A percentile compares a stretch with the other conserved stretches of the same genome.
These are phyloP conservation scores for Probaryconus sp. DNA, from an alignment of 1,140 invertebrate species.

Conservation along the genomic window DNA sequence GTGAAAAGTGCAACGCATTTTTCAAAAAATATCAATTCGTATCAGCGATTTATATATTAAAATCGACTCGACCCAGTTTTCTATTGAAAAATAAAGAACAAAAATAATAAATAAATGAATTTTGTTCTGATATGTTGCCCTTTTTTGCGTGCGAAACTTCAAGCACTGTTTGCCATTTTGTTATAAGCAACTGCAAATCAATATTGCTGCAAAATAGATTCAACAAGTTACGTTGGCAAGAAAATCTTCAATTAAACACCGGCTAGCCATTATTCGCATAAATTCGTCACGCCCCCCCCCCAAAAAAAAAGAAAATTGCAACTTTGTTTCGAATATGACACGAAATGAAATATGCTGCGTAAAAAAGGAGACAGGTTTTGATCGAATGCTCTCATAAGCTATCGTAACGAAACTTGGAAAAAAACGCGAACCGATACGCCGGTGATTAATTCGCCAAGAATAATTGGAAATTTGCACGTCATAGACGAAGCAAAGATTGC, in stretches of 20 bases:
- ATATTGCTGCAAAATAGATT: constrained; percentile 6
- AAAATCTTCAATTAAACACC: constrained; percentile 17
- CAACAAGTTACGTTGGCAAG: constrained; percentile 12
- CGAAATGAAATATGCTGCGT: constrained; percentile 1
- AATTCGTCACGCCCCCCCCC: background rate
- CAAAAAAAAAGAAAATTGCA: background rate
- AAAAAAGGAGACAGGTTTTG: constrained; percentile 11
- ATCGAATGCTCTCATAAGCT: constrained; percentile 15
- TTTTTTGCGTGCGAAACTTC: too few relatives aligned
- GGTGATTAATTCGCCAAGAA: constrained; percentile 37
- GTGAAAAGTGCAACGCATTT: too few relatives aligned
- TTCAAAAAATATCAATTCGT: too few relatives aligned
- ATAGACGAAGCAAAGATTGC: constrained; percentile 18
- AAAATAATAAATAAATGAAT: too few relatives aligned
- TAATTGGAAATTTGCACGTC: constrained; percentile 41
- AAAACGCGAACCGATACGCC: constrained; percentile 5
- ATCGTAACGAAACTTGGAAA: constrained; percentile 9
- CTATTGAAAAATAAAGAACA: too few relatives aligned
- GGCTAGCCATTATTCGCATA: constrained; percentile 4
- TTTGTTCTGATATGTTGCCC: too few relatives aligned
- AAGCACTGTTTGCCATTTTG: background rate
- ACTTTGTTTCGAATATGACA: constrained; percentile 4
- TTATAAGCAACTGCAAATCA: too few relatives aligned
- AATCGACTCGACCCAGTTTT: too few relatives aligned
- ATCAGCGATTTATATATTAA: too few relatives aligned